Percentiles rank a stretch among this genome's conserved stretches.
Conservation (phyloP, 2,888 invertebrate genomes). For the Pristionchus entomophagus region DNA sequence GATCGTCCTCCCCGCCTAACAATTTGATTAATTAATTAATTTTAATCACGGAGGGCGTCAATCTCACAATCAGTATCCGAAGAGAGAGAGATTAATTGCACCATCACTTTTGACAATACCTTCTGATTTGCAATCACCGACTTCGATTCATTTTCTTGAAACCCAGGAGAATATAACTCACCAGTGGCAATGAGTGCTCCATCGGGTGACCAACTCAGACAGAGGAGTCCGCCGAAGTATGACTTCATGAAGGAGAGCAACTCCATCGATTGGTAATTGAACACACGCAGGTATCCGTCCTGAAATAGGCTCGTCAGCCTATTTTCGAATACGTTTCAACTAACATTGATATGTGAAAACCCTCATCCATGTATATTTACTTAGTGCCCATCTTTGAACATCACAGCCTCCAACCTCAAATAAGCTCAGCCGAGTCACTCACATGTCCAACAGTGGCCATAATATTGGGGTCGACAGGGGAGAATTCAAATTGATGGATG, state of each 20-base stretch:
- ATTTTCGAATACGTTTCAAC: not conserved
- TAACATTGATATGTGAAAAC: not conserved
- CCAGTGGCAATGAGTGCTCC: conserved; percentile 91
- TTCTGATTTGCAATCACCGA: not conserved
- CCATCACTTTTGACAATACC: not conserved
- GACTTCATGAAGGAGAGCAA: conserved; percentile 87
- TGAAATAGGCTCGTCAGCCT: conserved; percentile 75
- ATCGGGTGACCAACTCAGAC: conserved; percentile 98
- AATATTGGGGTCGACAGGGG: conserved; percentile 89
- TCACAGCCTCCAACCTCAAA: no score
- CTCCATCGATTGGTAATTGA: conserved; percentile 98
- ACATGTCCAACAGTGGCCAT: conserved; percentile 90
- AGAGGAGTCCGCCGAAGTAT: conserved; percentile 97
- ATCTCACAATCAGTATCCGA: not conserved
- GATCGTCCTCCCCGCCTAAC: conserved; percentile 91
- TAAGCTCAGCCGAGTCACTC: not conserved
- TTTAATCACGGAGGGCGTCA: no score
- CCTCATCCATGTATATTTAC: not conserved
- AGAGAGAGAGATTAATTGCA: not conserved
- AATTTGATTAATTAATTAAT: no score
- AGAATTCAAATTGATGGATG: conserved; percentile 97
- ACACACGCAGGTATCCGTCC: conserved; percentile 91
- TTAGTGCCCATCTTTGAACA: no score
- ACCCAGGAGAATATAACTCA: not conserved
- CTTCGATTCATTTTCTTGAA: no score